A percentile compares a stretch with the other conserved stretches of the same genome.
phyloP scores from a whole-genome alignment of 2,797 vertebrate genomes.

The Gymnothorax javanicus region DNA sequence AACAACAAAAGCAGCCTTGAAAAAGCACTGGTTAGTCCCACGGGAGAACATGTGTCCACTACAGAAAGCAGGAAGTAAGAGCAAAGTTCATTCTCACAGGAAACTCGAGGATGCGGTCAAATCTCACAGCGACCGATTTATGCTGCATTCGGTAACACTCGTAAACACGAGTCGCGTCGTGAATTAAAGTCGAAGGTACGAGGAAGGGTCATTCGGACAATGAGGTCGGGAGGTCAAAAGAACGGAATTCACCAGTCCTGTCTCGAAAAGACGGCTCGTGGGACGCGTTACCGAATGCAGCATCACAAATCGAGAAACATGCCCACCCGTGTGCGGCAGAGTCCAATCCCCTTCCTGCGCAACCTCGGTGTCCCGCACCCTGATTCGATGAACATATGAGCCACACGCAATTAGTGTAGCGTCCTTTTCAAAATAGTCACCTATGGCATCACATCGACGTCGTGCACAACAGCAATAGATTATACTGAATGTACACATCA shows the following conservation, averaged over 20 bases:
- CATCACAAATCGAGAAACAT: conserved; percentile 10
- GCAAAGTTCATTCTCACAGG: conserved; percentile 70
- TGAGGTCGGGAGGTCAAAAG: too few species aligned
- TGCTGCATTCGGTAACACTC: too few species aligned
- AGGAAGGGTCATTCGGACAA: too few species aligned
- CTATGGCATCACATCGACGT: neutral
- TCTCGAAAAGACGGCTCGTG: too few species aligned
- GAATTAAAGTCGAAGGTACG: too few species aligned
- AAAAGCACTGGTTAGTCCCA: conserved; percentile 60
- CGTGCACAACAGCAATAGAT: neutral
- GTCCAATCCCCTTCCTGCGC: neutral
- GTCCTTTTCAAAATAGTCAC: neutral
- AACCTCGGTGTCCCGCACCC: too few species aligned
- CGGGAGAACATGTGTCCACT: conserved; percentile 62
- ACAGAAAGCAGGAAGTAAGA: conserved; percentile 62
- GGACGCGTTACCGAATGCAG: too few species aligned
- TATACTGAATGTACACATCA: neutral
- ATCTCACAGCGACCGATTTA: conserved; percentile 10
- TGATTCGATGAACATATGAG: neutral
- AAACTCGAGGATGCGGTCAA: conserved; percentile 66
- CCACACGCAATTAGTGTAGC: neutral
- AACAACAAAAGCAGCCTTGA: conserved; percentile 59
- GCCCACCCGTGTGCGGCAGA: neutral
- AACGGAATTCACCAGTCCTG: too few species aligned
- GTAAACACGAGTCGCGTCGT: too few species aligned